Percentiles rank a stretch among this genome's conserved stretches.
phyloP scores from a whole-genome alignment of 2,797 vertebrate genomes.

The Acanthis flammea region DNA sequence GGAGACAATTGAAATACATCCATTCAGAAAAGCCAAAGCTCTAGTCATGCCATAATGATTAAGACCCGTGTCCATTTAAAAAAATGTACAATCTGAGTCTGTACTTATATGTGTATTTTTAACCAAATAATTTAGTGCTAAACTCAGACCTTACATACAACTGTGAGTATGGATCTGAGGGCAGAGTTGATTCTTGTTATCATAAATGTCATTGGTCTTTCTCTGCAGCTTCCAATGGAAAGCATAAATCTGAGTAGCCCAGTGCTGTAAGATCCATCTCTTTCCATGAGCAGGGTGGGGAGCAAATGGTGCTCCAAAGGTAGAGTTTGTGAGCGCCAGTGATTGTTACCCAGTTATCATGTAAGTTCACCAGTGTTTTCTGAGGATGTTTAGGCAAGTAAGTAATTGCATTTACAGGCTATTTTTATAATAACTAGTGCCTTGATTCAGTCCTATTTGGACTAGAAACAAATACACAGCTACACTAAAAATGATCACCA shows the following conservation, averaged over 20 bases:
- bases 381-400: not conserved
- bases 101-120: not conserved
- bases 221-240: not conserved
- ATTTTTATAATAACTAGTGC: not conserved
- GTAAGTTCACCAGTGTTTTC: not conserved
- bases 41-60: not conserved
- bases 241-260: not conserved
- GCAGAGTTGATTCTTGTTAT: not conserved
- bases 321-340: not conserved
- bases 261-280: not conserved
- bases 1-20: not conserved
- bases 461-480: not conserved
- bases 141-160: not conserved
- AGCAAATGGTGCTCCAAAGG: not conserved
- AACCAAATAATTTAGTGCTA: not conserved
- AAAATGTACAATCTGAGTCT: not conserved
- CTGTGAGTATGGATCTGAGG: not conserved
- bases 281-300: not conserved
- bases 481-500: not conserved
- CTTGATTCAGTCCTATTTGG: not conserved
- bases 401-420: not conserved
- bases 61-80: not conserved
- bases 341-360: not conserved
- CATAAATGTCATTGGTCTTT: not conserved
- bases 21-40: not conserved